A percentile compares a stretch with the other conserved stretches of the same genome.
These are phyloP conservation scores for Thereva nobilitata DNA, from an alignment of 2,888 invertebrate genomes.

Conservation along the genomic window DNA sequence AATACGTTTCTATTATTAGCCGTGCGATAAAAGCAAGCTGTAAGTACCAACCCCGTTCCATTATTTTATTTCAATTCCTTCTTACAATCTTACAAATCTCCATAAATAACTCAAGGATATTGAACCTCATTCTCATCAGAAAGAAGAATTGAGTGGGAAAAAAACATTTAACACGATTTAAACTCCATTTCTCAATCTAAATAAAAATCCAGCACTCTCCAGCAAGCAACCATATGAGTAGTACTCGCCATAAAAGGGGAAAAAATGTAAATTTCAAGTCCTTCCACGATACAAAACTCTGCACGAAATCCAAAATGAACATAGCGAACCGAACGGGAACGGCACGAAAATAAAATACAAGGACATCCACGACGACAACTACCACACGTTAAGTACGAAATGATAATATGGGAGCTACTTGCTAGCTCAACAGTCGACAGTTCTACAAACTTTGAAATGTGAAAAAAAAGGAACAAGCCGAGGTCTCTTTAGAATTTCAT, in stretches of 20 bases:
- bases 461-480: slow-evolving; percentile 20
- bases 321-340: not conserved
- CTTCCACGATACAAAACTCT: not conserved
- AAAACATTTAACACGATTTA: slow-evolving; percentile 40
- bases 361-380: slow-evolving; percentile 32
- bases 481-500: slow-evolving; percentile 20
- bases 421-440: slow-evolving; percentile 16
- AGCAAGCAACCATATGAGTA: not conserved
- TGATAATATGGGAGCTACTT: slow-evolving; percentile 23
- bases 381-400: slow-evolving; percentile 33
- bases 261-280: slow-evolving; percentile 26
- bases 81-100: too few relatives aligned
- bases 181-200: slow-evolving; percentile 40
- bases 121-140: slow-evolving; percentile 36
- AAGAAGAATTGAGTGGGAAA: slow-evolving; percentile 41
- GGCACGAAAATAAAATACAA: slow-evolving; percentile 17
- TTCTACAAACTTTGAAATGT: not conserved
- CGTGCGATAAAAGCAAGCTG: too few relatives aligned
- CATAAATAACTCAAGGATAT: slow-evolving; percentile 5
- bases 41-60: too few relatives aligned
- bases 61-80: too few relatives aligned
- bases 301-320: slow-evolving; percentile 3
- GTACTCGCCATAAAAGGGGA: slow-evolving; percentile 3
- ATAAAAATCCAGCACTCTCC: slow-evolving; percentile 19
- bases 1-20: too few relatives aligned